Percentiles rank a stretch among this genome's conserved stretches.
phyloP scores from a whole-genome alignment of 2,113 vertebrate species.

The Irena cyanogastra region DNA sequence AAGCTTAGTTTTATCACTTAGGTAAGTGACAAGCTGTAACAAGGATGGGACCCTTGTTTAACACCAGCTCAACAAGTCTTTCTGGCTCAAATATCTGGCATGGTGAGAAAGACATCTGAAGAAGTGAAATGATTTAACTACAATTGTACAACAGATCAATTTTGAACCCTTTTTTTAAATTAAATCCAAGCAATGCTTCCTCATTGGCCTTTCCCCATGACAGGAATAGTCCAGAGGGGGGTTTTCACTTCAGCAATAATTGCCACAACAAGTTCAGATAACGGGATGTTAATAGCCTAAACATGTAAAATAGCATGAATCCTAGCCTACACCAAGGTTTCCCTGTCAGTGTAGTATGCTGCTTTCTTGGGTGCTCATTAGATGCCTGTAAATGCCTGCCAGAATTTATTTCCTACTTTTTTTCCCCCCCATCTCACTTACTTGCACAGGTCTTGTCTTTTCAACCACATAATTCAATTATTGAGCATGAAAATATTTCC shows the following conservation, averaged over 20 bases:
- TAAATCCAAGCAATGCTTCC: not conserved
- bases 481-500: slow-evolving; percentile 32
- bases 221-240: not conserved
- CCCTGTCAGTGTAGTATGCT: not conserved
- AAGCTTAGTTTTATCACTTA: not conserved
- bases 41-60: not conserved
- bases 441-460: slow-evolving; percentile 1
- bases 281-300: not conserved
- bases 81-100: not conserved
- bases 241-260: not conserved
- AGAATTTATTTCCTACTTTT: not conserved
- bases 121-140: not conserved
- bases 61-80: not conserved
- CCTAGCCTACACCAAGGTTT: not conserved
- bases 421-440: not conserved
- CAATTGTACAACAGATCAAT: not conserved
- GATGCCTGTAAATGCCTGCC: not conserved
- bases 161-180: not conserved
- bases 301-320: not conserved
- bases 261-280: not conserved
- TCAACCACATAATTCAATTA: slow-evolving; percentile 49
- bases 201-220: not conserved
- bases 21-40: not conserved
- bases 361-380: not conserved
- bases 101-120: not conserved